Evolutionary conservation across 35 echinoderm and acorn worm species (phyloP).

Genomic region (Lytechinus variegatus): DNA sequence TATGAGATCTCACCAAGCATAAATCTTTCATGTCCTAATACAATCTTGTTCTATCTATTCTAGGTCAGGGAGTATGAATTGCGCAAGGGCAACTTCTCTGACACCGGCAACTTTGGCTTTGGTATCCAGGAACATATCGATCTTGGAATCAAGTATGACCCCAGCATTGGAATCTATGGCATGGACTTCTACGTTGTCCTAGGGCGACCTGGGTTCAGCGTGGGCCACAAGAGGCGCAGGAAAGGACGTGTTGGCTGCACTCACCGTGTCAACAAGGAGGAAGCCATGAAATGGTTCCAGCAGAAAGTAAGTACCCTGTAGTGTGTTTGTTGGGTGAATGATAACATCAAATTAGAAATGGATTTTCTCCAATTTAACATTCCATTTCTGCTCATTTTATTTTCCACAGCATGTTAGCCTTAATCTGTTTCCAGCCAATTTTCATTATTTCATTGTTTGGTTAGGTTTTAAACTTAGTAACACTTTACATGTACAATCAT

Average conservation of each 20-base stretch:
- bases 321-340: too few relatives aligned
- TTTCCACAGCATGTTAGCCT: too few relatives aligned
- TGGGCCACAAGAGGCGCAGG: constrained; percentile 78
- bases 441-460: too few relatives aligned
- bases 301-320: constrained; percentile 76
- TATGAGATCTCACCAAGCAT: too few relatives aligned
- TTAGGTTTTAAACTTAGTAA: too few relatives aligned
- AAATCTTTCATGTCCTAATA: too few relatives aligned
- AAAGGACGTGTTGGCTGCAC: constrained; percentile 74
- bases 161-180: constrained; percentile 95
- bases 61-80: constrained; percentile 99
- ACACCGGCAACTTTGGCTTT: constrained; percentile 99
- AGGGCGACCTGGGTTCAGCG: constrained; percentile 88
- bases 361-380: too few relatives aligned
- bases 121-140: constrained; percentile 99
- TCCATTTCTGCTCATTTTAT: too few relatives aligned
- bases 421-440: too few relatives aligned
- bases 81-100: constrained; percentile 98
- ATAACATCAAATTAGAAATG: too few relatives aligned
- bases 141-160: constrained; percentile 99
- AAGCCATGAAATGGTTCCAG: constrained; percentile 99
- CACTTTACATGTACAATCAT: too few relatives aligned
- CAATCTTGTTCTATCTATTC: neutral
- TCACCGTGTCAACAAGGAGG: constrained; percentile 87
- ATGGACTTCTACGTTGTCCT: constrained; percentile 99